Evolutionary conservation across 53 echinoderm and acorn worm species (phyloP), one percentile per base, ranked within the genome.

Genomic region (Paracentrotus lividus): DNA sequence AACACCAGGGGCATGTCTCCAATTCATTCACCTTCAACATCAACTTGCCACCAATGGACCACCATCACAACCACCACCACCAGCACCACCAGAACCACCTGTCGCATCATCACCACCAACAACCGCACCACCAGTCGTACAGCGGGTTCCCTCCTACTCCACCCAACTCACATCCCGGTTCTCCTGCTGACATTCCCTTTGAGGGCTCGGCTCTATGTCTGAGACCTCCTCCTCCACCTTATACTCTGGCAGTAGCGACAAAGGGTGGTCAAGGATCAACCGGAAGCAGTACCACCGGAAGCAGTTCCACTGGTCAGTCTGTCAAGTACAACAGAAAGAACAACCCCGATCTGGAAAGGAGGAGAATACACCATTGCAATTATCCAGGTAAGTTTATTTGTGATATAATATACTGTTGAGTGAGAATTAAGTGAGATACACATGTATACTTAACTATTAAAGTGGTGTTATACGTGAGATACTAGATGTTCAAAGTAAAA

Each of bases 301-400:
- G 61, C 58, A 42, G 47, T 24, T 27, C 44, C 27, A 85, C 52
- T 52, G 29, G 21, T 67, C 90, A 8, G 40, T 57, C 93, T 6
- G 49, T 95, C 85, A 98, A 94, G 94, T 98, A 97, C 93, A 98
- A 98, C 94, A 72, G 98, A 29, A 94, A 96, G 91, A 98, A 97
- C 91, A 98, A 98, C 67, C 98, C 98, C 1, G 98, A 98, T 88
- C 93, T 98, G 42, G 98, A 98, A 44, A 97, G 96, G 58, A 94
- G 98, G 81, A 92, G 98, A 84, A 96, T 98, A 36, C 98, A 98
- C 78, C 94, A 94, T 76, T 98, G 98, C 61, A 94, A 97, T 85
- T 98, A 98, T 91, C 97, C 98, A 95, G 97, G 98, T 98, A 89
- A 94, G 75, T 77, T 61, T n/a, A n/a, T n/a, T n/a, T n/a, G n/a